Percentiles rank a stretch among this genome's conserved stretches.
These are phyloP conservation scores for Cotesia congregata DNA, from an alignment of 2,888 invertebrate species.

Conservation along the genomic window DNA sequence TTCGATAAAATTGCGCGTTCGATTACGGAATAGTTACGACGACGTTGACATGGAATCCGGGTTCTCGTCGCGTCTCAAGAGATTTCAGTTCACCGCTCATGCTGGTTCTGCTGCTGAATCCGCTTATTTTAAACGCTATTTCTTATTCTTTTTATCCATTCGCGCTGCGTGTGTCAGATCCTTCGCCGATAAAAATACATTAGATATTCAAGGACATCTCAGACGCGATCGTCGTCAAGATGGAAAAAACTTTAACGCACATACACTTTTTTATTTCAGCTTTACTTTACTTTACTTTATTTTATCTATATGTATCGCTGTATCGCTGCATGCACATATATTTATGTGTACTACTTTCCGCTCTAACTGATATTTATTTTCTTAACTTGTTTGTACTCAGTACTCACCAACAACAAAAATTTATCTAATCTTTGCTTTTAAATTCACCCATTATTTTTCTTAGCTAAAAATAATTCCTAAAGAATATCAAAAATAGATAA, in stretches of 20 bases:
- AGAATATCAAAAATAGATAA: no score
- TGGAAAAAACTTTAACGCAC: conserved; percentile 44
- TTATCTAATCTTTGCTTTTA: background rate
- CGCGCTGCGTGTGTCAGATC: conserved; percentile 42
- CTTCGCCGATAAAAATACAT: conserved; percentile 44
- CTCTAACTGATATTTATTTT: background rate
- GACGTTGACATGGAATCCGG: conserved; percentile 39
- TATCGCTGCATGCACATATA: background rate
- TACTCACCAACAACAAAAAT: conserved; percentile 20
- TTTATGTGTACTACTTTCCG: background rate
- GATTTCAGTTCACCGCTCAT: conserved; percentile 29
- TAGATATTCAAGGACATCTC: conserved; percentile 53
- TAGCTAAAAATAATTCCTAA: background rate
- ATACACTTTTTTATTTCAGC: conserved; percentile 23
- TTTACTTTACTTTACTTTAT: conserved; percentile 21
- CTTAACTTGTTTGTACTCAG: background rate
- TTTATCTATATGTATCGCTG: background rate
- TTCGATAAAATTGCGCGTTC: conserved; percentile 38
- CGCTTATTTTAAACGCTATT: conserved; percentile 15
- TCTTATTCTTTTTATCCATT: conserved; percentile 23
- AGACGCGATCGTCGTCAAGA: conserved; percentile 24
- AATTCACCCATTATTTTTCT: background rate
- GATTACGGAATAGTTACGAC: conserved; percentile 42
- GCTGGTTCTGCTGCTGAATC: background rate
- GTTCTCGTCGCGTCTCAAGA: conserved; percentile 33